Evolutionary conservation across 2,797 vertebrate genomes (phyloP).

Genomic region (Tragopan temminckii): DNA sequence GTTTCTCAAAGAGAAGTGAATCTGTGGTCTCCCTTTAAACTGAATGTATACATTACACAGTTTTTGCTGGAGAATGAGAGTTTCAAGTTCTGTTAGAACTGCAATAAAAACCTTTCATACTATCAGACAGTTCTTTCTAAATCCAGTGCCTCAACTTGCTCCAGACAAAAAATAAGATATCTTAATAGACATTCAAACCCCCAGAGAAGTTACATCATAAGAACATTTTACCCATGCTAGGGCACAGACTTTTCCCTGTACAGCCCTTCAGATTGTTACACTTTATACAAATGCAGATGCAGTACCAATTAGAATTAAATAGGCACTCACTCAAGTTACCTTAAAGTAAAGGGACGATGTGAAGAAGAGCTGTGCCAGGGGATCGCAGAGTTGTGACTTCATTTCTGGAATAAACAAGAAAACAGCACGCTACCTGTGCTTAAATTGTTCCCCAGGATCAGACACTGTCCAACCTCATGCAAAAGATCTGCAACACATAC

Average conservation of each 20-base stretch:
- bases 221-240: not conserved
- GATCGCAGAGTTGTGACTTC: constrained; percentile 85
- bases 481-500: constrained; percentile 76
- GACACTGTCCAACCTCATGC: not conserved
- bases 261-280: not conserved
- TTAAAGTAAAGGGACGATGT: constrained; percentile 94
- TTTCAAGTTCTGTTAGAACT: not conserved
- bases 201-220: not conserved
- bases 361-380: constrained; percentile 91
- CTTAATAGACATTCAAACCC: not conserved
- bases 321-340: constrained; percentile 79
- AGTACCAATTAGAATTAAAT: not conserved
- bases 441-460: not conserved
- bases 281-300: not conserved
- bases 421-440: not conserved
- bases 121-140: not conserved
- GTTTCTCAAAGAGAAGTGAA: not conserved
- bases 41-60: fast-evolving
- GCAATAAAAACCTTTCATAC: not conserved
- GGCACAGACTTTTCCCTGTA: not conserved
- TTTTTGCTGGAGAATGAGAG: not conserved
- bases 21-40: not conserved
- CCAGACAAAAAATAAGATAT: not conserved
- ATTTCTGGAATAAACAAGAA: constrained; percentile 84
- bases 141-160: not conserved